Conservation (phyloP, 1,140 invertebrate species). For the Drosophila trapezifrons region DNA sequence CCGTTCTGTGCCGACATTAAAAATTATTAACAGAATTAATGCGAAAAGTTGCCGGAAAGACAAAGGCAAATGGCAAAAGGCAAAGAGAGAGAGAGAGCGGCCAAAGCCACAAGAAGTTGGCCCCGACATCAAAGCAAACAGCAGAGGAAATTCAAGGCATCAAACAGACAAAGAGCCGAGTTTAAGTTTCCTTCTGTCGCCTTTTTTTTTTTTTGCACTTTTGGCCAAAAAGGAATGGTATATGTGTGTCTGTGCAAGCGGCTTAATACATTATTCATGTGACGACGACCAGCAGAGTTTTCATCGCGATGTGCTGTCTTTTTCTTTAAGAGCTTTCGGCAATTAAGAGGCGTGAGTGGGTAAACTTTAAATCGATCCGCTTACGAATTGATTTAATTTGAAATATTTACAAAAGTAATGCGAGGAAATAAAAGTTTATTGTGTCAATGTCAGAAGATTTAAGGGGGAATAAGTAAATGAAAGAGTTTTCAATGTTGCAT, state of each 20-base stretch:
- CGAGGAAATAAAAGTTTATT: neutral
- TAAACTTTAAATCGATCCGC: constrained; percentile 35
- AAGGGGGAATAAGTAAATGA: too few species aligned
- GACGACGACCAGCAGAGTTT: constrained; percentile 47
- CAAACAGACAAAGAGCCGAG: constrained; percentile 66
- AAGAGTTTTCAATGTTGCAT: too few species aligned
- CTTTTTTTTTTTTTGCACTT: constrained; percentile 24
- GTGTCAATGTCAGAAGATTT: neutral
- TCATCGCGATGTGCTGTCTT: constrained; percentile 11
- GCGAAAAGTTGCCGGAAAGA: constrained; percentile 66
- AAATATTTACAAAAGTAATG: constrained; percentile 10
- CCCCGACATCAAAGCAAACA: constrained; percentile 67
- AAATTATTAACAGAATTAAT: constrained; percentile 81
- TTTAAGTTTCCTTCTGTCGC: constrained; percentile 45
- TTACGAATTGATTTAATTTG: constrained; percentile 6
- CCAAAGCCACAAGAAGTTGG: constrained; percentile 61
- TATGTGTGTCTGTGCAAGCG: constrained; percentile 12
- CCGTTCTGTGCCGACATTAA: constrained; percentile 64
- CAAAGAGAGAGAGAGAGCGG: constrained; percentile 25
- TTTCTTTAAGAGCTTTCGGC: constrained; percentile 33
- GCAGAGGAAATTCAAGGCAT: constrained; percentile 31
- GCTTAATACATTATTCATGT: constrained; percentile 56
- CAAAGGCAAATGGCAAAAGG: constrained; percentile 51
- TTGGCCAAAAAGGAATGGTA: constrained; percentile 28
- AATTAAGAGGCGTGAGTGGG: constrained; percentile 38